These are phyloP conservation scores for Ataeniobius toweri DNA, from an alignment of 2,797 vertebrate species.

Conservation along the genomic window DNA sequence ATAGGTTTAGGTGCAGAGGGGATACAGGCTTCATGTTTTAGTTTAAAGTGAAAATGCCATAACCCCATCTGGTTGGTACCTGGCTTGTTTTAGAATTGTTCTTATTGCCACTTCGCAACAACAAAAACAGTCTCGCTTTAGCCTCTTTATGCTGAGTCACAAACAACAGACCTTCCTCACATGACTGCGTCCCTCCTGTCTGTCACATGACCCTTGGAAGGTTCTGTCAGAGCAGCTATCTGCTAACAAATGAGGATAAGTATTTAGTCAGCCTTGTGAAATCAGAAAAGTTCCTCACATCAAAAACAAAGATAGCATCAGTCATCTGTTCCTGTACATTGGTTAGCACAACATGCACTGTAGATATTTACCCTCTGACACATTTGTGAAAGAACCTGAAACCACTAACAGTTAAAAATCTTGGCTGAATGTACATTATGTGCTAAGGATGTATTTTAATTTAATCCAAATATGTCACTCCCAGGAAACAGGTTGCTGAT, in stretches of 20 bases:
- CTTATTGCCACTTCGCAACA: not conserved
- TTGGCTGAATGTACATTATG: not conserved
- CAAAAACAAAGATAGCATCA: not conserved
- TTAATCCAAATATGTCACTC: not conserved
- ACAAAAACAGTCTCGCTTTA: not conserved
- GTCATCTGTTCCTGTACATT: not conserved
- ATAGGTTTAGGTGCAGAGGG: slow-evolving; percentile 9
- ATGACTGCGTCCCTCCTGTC: not conserved
- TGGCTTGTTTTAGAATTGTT: slow-evolving; percentile 4
- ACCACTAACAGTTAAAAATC: not conserved
- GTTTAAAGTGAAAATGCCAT: not conserved
- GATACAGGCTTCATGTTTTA: slow-evolving; percentile 5
- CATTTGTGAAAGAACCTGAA: slow-evolving; percentile 1
- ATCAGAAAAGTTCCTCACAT: slow-evolving; percentile 4
- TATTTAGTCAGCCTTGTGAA: not conserved
- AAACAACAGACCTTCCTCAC: not conserved
- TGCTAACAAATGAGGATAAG: not conserved
- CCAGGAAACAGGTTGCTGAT: not conserved
- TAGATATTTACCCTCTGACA: slow-evolving; percentile 8
- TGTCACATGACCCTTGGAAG: not conserved
- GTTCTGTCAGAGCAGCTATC: not conserved
- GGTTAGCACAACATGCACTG: not conserved
- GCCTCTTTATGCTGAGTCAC: not conserved
- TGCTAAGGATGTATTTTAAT: not conserved
- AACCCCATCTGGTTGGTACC: not conserved